Base-by-base conservation (phyloP, 2,888 invertebrate genomes). In the Molorchus minor region DNA sequence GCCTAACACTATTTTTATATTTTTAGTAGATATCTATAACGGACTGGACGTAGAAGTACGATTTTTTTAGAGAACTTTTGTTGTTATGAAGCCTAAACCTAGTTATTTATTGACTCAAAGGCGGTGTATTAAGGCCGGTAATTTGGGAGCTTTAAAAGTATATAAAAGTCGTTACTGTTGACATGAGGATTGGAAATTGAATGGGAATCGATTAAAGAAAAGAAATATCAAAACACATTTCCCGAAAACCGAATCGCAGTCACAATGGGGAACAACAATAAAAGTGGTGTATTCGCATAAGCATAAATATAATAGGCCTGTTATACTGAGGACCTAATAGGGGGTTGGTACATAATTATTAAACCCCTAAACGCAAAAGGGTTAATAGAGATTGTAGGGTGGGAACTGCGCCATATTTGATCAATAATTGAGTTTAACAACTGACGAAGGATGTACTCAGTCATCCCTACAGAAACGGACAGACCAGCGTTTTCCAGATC, bases 341-440 rank as follows among this genome's bases (percentile, higher is more conserved):
- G 76, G 77, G 78, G 78, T 78, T 76, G 76, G 79, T 77, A 79
- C 78, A 78, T 80, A 79, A 80, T 80, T 79, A 80, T 77, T 72
- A 77, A 79, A 74, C 77, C 79, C 79, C 78, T 79, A 75, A 75
- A 77, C 75, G 77, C 76, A 74, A 80, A 80, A 80, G 80, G 80
- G 80, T 80, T 80, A 79, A 79, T 77, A 77, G 77, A 78, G 77
- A 74, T 76, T 72, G 74, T 77, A 75, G 79, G 79, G 78, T 78
- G 79, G 79, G 78, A 78, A 78, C 76, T 73, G 75, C 79, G 80
- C 80, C 80, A 81, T 81, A 79, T 81, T 81, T 81, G 79, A 81
- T 81, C 81, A 80, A 81, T 81, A 81, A 81, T 81, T 80, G 79
- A 80, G 79, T 80, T 80, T 79, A 80, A 79, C 79, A 79, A 80